Conservation (phyloP, 2,797 vertebrate genomes). For the Diplodus sargus region DNA sequence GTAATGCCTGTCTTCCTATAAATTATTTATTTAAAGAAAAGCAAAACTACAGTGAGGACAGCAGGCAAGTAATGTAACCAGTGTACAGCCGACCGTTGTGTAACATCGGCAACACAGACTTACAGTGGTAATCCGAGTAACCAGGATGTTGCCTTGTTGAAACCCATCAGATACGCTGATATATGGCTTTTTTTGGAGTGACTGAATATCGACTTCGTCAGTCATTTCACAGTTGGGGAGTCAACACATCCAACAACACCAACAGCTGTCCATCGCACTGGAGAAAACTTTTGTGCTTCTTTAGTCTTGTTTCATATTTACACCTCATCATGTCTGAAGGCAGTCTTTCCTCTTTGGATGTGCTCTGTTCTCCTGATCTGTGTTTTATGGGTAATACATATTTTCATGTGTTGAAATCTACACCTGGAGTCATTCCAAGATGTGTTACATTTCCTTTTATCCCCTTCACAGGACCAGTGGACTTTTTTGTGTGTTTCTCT, state of each 20-base stretch:
- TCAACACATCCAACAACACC: background rate
- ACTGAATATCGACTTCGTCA: too few species aligned
- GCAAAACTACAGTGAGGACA: too few species aligned
- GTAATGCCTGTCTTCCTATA: too few species aligned
- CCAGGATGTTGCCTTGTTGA: too few species aligned
- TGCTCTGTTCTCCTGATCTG: background rate
- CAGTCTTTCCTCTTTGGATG: background rate
- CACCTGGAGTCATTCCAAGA: background rate
- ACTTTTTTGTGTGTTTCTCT: background rate
- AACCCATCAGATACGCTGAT: too few species aligned
- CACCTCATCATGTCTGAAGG: constrained; percentile 2
- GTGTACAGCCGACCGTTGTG: too few species aligned
- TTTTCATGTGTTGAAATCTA: background rate
- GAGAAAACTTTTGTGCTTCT: background rate
- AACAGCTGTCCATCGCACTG: background rate
- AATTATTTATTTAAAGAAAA: too few species aligned
- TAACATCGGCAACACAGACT: too few species aligned
- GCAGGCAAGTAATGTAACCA: too few species aligned
- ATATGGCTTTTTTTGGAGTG: too few species aligned
- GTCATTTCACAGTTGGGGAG: background rate
- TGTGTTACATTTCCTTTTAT: background rate
- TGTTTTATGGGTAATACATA: background rate
- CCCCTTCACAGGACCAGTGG: background rate
- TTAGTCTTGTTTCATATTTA: background rate
- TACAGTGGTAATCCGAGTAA: too few species aligned